Percentiles rank a stretch among this genome's conserved stretches.
phyloP scores from a whole-genome alignment of 2,113 vertebrate genomes.

The Hypocryptadius cinnamomeus region DNA sequence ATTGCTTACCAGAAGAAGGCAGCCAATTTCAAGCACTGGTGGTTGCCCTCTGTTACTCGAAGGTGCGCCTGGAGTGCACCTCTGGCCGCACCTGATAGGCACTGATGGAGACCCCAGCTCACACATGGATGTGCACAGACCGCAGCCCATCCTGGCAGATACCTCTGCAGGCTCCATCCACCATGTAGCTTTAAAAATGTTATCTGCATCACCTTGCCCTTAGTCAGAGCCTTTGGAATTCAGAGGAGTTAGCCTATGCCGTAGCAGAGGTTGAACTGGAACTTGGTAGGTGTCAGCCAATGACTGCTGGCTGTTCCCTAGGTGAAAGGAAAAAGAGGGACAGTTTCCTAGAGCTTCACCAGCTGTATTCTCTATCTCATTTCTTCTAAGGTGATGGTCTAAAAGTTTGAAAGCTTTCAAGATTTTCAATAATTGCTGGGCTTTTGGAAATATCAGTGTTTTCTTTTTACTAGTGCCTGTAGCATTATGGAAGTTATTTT shows the following conservation, averaged over 20 bases:
- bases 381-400: not conserved
- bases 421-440: not conserved
- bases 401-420: not conserved
- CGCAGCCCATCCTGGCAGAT: not conserved
- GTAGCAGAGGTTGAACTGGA: not conserved
- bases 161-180: not conserved
- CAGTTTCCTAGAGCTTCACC: not conserved
- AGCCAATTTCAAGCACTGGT: not conserved
- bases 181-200: not conserved
- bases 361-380: not conserved
- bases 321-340: not conserved
- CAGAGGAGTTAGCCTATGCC: not conserved
- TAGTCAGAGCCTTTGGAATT: not conserved
- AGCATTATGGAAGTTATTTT: not conserved
- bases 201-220: not conserved
- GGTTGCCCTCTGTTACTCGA: not conserved
- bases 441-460: not conserved
- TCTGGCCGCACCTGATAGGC: not conserved
- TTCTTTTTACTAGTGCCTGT: not conserved
- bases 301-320: not conserved
- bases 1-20: not conserved
- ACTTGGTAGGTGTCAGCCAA: not conserved
- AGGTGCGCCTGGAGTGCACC: not conserved
- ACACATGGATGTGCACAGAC: not conserved
- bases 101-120: not conserved